These are phyloP conservation scores for Nibea coibor DNA, from an alignment of 2,113 vertebrate genomes.

Conservation along the genomic window DNA sequence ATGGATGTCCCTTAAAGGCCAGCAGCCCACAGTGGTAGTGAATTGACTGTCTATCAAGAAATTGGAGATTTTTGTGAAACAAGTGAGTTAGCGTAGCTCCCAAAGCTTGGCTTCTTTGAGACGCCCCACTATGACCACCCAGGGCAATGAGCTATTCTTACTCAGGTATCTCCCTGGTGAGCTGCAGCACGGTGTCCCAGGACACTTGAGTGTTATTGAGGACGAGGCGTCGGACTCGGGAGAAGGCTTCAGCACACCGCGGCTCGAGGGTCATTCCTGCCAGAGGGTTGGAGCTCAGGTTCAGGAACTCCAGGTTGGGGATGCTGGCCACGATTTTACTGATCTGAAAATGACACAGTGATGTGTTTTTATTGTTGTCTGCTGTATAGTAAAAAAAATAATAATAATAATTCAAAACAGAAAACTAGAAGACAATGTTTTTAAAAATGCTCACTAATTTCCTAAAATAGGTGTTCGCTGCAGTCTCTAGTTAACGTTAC, in stretches of 20 bases:
- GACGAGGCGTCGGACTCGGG: slow-evolving; percentile 92
- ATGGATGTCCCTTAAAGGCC: too few species aligned
- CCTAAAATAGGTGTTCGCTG: background rate
- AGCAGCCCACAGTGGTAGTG: too few species aligned
- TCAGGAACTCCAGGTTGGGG: slow-evolving; percentile 97
- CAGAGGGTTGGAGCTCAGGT: slow-evolving; percentile 98
- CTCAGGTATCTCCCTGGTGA: slow-evolving; percentile 92
- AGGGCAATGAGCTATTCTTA: slow-evolving; percentile 72
- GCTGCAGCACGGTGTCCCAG: slow-evolving; percentile 94
- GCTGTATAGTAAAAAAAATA: background rate
- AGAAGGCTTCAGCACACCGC: slow-evolving; percentile 89
- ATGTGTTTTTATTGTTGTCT: background rate
- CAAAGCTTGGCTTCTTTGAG: background rate
- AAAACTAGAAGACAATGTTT: background rate
- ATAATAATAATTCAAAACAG: background rate
- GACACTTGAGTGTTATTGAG: slow-evolving; percentile 98
- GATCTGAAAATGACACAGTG: slow-evolving; percentile 83
- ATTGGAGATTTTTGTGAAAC: too few species aligned
- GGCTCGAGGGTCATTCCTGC: slow-evolving; percentile 88
- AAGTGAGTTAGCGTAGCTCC: too few species aligned
- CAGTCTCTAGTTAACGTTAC: background rate
- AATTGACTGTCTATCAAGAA: too few species aligned
- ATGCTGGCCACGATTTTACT: slow-evolving; percentile 98
- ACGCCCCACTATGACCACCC: too few species aligned
- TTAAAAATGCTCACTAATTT: background rate